Conservation (phyloP, 2,113 vertebrate species). For the Neopipo cinnamomea region DNA sequence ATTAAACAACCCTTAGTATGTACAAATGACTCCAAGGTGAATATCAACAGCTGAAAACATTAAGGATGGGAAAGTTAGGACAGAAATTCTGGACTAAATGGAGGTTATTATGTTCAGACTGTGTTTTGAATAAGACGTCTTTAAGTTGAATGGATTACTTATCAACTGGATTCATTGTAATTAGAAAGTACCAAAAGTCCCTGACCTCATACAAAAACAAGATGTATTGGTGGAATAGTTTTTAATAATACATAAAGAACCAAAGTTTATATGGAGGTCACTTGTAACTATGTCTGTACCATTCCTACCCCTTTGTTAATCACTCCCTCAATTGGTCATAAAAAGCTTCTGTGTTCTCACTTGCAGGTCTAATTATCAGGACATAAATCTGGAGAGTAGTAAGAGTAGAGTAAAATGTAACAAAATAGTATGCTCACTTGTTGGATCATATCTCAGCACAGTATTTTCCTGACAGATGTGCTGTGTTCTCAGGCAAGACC, state of each 20-base stretch:
- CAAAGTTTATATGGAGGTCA: background rate
- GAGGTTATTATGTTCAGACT: background rate
- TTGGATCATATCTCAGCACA: background rate
- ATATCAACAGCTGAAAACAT: background rate
- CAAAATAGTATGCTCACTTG: background rate
- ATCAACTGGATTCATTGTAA: background rate
- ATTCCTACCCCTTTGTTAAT: background rate
- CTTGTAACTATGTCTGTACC: background rate
- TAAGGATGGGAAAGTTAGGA: background rate
- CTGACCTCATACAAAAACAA: background rate
- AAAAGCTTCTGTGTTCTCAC: background rate
- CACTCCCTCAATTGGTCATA: background rate
- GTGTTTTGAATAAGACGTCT: background rate
- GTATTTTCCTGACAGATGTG: background rate
- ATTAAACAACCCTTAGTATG: background rate
- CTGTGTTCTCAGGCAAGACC: background rate
- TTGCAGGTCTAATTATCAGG: background rate
- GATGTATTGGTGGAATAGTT: background rate
- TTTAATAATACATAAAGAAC: slow-evolving; percentile 5
- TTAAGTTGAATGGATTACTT: background rate
- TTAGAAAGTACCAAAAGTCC: background rate
- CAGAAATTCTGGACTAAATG: background rate
- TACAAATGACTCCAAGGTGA: background rate
- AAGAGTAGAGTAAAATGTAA: background rate
- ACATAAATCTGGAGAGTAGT: background rate